phyloP scores from a whole-genome alignment of 2,888 invertebrate species.

The Pachycephus smyrnensis region DNA sequence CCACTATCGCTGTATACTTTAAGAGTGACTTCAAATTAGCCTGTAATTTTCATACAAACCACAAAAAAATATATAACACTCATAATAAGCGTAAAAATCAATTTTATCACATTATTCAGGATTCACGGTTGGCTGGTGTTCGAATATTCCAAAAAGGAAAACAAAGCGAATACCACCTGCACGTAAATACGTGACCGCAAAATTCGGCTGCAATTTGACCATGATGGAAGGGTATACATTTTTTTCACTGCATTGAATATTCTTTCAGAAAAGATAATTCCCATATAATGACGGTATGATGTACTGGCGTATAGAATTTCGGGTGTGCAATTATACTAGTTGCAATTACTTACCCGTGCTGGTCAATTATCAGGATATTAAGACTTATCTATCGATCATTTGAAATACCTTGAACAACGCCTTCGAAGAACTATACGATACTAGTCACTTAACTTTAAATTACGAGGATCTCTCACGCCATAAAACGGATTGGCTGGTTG shows the following conservation, averaged over 20 bases:
- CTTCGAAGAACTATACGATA: background rate
- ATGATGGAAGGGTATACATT: background rate
- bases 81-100: background rate
- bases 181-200: background rate
- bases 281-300: background rate
- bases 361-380: constrained; percentile 53
- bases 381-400: constrained; percentile 9
- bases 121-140: background rate
- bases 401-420: background rate
- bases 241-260: background rate
- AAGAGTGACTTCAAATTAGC: background rate
- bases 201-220: background rate
- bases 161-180: background rate
- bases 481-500: background rate
- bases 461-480: constrained; percentile 47
- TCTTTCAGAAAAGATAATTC: background rate
- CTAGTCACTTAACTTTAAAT: constrained; percentile 27
- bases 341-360: constrained; percentile 40
- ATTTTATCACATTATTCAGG: background rate
- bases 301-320: constrained; percentile 37
- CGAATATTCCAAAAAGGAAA: background rate
- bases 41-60: background rate
- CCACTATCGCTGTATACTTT: background rate
- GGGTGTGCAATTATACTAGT: constrained; percentile 40
- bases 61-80: background rate